Percentiles rank a stretch among this genome's conserved stretches.
phyloP scores from a whole-genome alignment of 2,888 invertebrate genomes.

The Ectemnius lituratus region DNA sequence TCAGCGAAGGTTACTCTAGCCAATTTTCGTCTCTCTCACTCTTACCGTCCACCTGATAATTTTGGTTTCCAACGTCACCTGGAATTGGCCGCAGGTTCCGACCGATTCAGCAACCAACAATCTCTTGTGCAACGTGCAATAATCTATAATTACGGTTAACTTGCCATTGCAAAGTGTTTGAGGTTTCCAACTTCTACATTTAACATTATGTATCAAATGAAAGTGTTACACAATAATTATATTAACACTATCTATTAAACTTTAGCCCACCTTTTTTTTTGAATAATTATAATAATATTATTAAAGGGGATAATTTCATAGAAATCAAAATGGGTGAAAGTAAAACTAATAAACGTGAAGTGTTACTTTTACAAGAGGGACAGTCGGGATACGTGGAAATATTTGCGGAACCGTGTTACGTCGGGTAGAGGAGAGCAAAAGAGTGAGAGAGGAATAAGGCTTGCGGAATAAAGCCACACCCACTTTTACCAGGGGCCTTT shows the following conservation, averaged over 20 bases:
- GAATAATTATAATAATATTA: too few species aligned
- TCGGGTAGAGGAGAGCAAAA: background rate
- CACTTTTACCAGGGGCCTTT: slow-evolving; percentile 69
- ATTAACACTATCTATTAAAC: too few species aligned
- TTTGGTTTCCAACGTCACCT: too few species aligned
- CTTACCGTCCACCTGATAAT: too few species aligned
- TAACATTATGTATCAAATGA: background rate
- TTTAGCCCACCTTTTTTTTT: too few species aligned
- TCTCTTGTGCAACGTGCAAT: slow-evolving; percentile 67
- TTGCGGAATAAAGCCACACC: slow-evolving; percentile 65
- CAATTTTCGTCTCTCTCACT: too few species aligned
- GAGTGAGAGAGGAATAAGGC: slow-evolving; percentile 56
- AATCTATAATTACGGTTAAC: slow-evolving; percentile 67
- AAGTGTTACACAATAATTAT: background rate
- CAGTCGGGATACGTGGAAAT: slow-evolving; percentile 13
- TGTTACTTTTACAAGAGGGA: too few species aligned
- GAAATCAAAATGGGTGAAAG: too few species aligned
- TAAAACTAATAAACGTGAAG: too few species aligned
- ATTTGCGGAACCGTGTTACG: slow-evolving; percentile 16
- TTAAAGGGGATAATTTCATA: too few species aligned
- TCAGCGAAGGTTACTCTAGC: background rate
- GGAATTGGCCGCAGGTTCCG: slow-evolving; percentile 18
- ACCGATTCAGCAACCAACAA: slow-evolving; percentile 58
- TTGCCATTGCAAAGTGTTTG: slow-evolving; percentile 47
- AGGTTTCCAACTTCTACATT: background rate